Conservation (phyloP, 1,140 invertebrate species). For the Zaprionus lachaisei region DNA sequence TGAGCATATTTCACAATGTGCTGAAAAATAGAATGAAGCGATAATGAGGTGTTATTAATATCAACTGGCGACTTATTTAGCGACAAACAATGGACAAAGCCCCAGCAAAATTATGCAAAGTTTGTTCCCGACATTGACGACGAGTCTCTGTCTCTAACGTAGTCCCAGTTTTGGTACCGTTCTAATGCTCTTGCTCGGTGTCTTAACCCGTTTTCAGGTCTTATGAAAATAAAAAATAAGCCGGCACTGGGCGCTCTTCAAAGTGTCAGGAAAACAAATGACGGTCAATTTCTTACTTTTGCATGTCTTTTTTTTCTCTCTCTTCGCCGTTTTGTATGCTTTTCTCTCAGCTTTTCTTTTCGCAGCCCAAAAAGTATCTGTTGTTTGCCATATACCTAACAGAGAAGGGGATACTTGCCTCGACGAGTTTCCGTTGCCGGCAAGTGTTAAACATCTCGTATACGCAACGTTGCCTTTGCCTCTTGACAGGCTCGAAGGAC, state of each 20-base stretch:
- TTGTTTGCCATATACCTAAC: constrained; percentile 12
- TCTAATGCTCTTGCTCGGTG: not conserved
- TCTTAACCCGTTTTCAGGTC: constrained; percentile 42
- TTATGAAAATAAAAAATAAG: constrained; percentile 60
- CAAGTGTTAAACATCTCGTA: constrained; percentile 69
- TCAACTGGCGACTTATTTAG: constrained; percentile 79
- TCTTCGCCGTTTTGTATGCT: not conserved
- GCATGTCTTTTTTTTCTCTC: constrained; percentile 9
- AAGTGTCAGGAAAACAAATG: constrained; percentile 81
- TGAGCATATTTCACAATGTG: constrained; percentile 66
- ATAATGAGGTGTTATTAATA: constrained; percentile 82
- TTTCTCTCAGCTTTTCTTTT: constrained; percentile 8
- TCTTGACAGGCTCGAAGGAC: constrained; percentile 28
- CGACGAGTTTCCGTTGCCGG: constrained; percentile 29
- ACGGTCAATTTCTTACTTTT: constrained; percentile 66
- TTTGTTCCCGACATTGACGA: constrained; percentile 31
- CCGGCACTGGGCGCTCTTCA: constrained; percentile 63
- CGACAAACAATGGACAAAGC: constrained; percentile 51
- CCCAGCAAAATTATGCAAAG: constrained; percentile 64
- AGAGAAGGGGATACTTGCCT: not conserved
- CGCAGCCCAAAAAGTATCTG: constrained; percentile 17
- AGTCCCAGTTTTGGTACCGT: not conserved
- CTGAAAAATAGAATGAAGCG: constrained; percentile 68
- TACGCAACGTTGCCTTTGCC: constrained; percentile 44
- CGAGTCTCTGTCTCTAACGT: constrained; percentile 1